phyloP scores from a whole-genome alignment of 2,797 vertebrate genomes.

The Phataginus tricuspis region DNA sequence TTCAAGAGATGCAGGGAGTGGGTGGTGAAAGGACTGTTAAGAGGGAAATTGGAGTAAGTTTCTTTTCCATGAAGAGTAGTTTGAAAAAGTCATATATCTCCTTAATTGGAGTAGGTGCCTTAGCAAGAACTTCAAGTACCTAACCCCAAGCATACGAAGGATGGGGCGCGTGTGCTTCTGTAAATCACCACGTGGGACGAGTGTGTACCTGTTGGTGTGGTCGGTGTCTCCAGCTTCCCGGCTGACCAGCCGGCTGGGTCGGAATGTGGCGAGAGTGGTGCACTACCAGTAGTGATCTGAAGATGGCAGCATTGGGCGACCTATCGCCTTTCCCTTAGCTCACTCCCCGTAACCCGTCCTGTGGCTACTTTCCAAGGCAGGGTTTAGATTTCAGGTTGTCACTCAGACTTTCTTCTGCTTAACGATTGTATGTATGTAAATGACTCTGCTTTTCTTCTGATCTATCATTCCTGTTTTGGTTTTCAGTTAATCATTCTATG shows the following conservation, averaged over 20 bases:
- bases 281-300: slow-evolving; percentile 76
- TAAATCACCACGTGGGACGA: background rate
- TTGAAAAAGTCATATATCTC: background rate
- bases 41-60: background rate
- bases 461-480: slow-evolving; percentile 74
- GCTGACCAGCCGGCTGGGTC: accelerated
- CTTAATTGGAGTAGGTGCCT: background rate
- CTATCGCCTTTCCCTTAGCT: slow-evolving; percentile 70
- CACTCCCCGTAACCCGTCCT: background rate
- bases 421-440: slow-evolving; percentile 64
- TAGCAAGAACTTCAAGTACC: background rate
- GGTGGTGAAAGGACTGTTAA: background rate
- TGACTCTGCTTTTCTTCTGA: slow-evolving; percentile 54
- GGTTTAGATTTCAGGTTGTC: slow-evolving; percentile 75
- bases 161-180: background rate
- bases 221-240: background rate
- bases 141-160: background rate
- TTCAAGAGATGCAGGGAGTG: background rate
- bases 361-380: background rate
- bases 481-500: slow-evolving; percentile 74
- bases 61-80: background rate
- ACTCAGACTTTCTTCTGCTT: slow-evolving; percentile 75
- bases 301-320: slow-evolving; percentile 89
- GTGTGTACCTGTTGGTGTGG: background rate
- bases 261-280: background rate